Evolutionary conservation across 2,888 invertebrate genomes (phyloP), one percentile per base, ranked within the genome.

Genomic region (Prenolepis imparis): DNA sequence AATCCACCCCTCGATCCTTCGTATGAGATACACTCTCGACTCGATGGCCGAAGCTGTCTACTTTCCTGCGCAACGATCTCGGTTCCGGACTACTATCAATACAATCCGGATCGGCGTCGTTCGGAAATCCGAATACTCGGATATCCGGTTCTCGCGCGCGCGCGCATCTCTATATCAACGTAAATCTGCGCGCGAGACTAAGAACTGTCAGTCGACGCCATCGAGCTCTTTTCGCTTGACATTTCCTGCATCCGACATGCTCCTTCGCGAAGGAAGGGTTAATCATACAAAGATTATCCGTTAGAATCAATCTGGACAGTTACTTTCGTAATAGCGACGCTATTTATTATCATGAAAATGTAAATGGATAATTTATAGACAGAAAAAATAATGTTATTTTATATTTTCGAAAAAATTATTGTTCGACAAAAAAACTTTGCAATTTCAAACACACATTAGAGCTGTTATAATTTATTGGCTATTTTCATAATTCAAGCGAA

Each of bases 1-100:
- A 80, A 80, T 80, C 72, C 78, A 78, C 70, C 78, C 68, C 72
- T 36, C 78, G 78, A 72, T 44, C 72, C 72, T 59, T 78, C 12
- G 78, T 44, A 78, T 41, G 78, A 44, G 59, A 52, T 52, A 52
- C 41, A 78, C 75, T 55, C 74, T 55, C 74, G 61, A 61, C 32
- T 68, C 72, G 70, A 70, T 59, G 18, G 41, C 72, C 59, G 70
- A 44, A 32, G 57, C 78, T 59, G 78, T 24, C 78, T 80, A 72
- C 78, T 48, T 78, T 44, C 72, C 52, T 32, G 24, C 39, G 70
- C 70, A 78, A 39, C 44, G 72, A 21, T 6, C 52, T 2, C 72
- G 57, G 57, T 39, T n/a, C 67, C 24, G 39, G 9, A 44, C 21
- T 57, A 12, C 57, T 12, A 28, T n/a, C 70, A 44, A 72, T 59